Conservation (phyloP, 1,140 invertebrate genomes). For the Drosophila willistoni region DNA sequence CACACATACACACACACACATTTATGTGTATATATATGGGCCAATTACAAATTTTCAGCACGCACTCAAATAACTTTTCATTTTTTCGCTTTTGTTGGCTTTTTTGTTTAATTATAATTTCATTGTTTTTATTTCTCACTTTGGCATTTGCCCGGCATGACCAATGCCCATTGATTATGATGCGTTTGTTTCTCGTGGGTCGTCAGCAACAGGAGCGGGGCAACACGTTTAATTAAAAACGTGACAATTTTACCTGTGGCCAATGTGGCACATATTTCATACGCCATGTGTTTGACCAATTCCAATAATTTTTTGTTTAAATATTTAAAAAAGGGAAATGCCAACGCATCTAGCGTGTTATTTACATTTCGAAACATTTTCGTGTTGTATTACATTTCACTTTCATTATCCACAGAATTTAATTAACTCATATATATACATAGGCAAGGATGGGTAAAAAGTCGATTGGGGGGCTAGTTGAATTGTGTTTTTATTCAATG, state of each 20-base stretch:
- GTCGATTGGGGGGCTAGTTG: neutral
- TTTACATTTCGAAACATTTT: conserved; percentile 62
- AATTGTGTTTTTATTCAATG: conserved; percentile 50
- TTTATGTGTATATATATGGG: neutral
- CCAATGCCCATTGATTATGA: conserved; percentile 52
- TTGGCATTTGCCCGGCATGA: conserved; percentile 30
- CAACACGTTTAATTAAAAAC: conserved; percentile 73
- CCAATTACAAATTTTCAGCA: conserved; percentile 58
- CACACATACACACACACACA: too few relatives aligned
- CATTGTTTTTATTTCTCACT: conserved; percentile 40
- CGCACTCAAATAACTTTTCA: conserved; percentile 66
- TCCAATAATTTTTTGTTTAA: conserved; percentile 38
- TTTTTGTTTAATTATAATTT: conserved; percentile 57
- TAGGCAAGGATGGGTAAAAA: neutral
- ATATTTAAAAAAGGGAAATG: conserved; percentile 45
- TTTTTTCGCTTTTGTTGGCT: conserved; percentile 36
- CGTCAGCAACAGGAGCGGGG: conserved; percentile 1
- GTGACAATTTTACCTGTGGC: conserved; percentile 78
- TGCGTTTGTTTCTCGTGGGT: conserved; percentile 23
- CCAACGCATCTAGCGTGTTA: conserved; percentile 39
- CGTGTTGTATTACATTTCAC: conserved; percentile 68
- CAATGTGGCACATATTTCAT: conserved; percentile 66
- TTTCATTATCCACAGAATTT: conserved; percentile 66
- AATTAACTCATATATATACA: conserved; percentile 63
- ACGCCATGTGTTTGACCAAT: conserved; percentile 52